These are phyloP conservation scores for Aleiodes sp. DNA, from an alignment of 1,140 invertebrate species.

Conservation along the genomic window DNA sequence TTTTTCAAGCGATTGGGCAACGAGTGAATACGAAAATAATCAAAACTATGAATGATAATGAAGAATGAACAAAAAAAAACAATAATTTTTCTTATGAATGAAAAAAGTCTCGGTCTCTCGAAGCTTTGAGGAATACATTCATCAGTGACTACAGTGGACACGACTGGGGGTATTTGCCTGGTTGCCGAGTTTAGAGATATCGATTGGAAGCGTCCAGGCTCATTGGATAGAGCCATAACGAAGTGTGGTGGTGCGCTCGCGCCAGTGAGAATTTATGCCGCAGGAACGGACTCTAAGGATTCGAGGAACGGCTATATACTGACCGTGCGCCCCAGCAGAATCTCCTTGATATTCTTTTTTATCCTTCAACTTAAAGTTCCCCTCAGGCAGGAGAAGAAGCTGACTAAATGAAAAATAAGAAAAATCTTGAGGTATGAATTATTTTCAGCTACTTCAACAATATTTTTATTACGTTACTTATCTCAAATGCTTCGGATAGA, in stretches of 20 bases:
- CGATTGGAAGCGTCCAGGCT: slow-evolving; percentile 33
- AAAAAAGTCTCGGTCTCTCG: too few species aligned
- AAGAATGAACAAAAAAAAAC: too few species aligned
- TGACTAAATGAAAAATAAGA: neutral
- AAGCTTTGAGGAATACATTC: too few species aligned
- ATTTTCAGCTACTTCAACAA: neutral
- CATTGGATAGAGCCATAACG: slow-evolving; percentile 59
- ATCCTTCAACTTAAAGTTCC: too few species aligned
- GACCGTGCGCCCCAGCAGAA: neutral
- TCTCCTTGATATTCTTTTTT: neutral
- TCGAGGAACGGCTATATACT: slow-evolving; percentile 36
- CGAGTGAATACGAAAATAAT: too few species aligned
- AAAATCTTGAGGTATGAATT: neutral
- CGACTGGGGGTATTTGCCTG: too few species aligned
- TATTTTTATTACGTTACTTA: too few species aligned
- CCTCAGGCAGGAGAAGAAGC: neutral
- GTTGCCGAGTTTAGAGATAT: slow-evolving; percentile 6
- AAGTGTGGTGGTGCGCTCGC: slow-evolving; percentile 48
- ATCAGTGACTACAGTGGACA: too few species aligned
- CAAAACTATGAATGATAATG: too few species aligned
- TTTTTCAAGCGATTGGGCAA: too few species aligned
- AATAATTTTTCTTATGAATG: too few species aligned
- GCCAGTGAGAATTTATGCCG: slow-evolving; percentile 58
- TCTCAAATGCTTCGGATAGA: too few species aligned
- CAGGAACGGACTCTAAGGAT: slow-evolving; percentile 47